Evolutionary conservation across 2,888 invertebrate genomes (phyloP), one percentile per base, ranked within the genome.

Genomic region (Folsomia manolachei): DNA sequence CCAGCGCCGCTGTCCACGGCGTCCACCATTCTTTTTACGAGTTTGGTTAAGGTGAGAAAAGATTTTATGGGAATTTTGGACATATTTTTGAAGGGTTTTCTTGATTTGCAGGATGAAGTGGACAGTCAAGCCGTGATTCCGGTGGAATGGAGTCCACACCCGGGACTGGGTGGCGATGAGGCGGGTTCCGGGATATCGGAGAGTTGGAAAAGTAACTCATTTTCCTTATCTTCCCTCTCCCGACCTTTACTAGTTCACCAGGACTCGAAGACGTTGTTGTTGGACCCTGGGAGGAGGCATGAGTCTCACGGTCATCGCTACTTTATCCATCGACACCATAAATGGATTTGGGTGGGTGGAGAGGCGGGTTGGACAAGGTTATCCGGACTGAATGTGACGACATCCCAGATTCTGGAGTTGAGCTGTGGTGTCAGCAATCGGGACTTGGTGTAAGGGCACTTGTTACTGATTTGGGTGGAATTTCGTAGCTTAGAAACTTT

Each of bases 281-380:
- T 27, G 14, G 68, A 70, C 19, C 39, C 70, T 56, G 73, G 70
- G 23, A 39, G 39, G 39, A 63, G 39, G 21, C 27, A 65, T 0
- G 69, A 60, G 2, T 60, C 71, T 0, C 68, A 66, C 1, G 69
- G n/a, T n/a, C n/a, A 78, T 60, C 78, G 82, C 9, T 82, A 78
- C 69, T 83, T 83, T 72, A 63, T 77, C 25, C 81, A 81, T 71
- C 81, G 81, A 21, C 76, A 82, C 69, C 77, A 82, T 64, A 82
- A 82, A 73, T 83, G 81, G 70, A 72, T 82, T 2, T 83, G 83
- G 83, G 79, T 81, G 61, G 76, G 80, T 4, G 60, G 67, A 25
- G 71, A 76, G 19, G 69, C 75, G 11, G 53, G 60, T 14, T 84
- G 83, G 73, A 73, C 72, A 21, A 80, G 74, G 53, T 74, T 83